phyloP scores from a whole-genome alignment of 2,888 invertebrate species.

The Coelopa pilipes region DNA sequence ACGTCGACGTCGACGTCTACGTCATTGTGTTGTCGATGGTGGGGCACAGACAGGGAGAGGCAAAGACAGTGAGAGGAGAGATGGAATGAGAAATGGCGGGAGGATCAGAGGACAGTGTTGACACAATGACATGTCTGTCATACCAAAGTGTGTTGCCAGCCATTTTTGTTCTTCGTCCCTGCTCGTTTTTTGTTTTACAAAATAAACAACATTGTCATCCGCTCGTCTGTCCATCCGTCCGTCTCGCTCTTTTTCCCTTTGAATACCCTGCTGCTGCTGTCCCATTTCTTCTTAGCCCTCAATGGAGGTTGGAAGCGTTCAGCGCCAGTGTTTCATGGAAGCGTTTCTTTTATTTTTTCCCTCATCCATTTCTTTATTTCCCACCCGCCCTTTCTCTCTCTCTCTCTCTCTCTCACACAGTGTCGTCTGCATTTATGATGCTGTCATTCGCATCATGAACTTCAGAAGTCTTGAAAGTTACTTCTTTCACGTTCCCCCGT shows the following conservation, averaged over 20 bases:
- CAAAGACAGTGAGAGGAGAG: background rate
- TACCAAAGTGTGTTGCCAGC: conserved; percentile 23
- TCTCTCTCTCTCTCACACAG: background rate
- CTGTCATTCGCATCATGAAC: conserved; percentile 31
- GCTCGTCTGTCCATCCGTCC: too few species aligned
- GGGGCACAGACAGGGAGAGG: background rate
- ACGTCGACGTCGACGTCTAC: background rate
- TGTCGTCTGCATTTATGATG: background rate
- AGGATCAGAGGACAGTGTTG: conserved; percentile 6
- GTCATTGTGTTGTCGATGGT: background rate
- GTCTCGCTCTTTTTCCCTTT: too few species aligned
- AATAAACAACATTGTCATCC: conserved; percentile 6
- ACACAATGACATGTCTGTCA: conserved; percentile 32
- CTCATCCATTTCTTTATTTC: background rate
- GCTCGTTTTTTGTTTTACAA: background rate
- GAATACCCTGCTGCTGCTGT: too few species aligned
- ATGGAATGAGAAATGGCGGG: background rate
- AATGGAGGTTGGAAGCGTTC: background rate
- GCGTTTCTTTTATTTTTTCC: background rate
- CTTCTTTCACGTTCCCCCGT: background rate
- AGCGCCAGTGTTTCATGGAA: background rate
- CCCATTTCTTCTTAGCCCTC: too few species aligned
- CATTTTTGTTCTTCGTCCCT: background rate
- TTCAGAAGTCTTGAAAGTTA: conserved; percentile 24
- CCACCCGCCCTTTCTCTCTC: background rate